phyloP scores from a whole-genome alignment of 2,888 invertebrate genomes.

The Acleris emargana region DNA sequence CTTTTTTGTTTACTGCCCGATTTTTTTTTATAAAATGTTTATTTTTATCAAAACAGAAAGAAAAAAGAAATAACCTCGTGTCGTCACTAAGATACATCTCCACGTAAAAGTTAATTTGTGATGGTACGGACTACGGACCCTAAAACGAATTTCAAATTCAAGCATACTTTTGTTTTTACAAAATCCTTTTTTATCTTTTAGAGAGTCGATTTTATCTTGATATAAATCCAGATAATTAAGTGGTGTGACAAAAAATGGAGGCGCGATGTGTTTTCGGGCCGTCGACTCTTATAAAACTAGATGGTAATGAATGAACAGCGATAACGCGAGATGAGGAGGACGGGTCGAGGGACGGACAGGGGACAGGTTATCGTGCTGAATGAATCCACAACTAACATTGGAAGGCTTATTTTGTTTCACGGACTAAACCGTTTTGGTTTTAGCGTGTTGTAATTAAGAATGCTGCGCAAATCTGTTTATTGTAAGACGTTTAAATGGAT shows the following conservation, averaged over 20 bases:
- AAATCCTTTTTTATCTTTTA: constrained; percentile 54
- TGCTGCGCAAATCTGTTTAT: too few species aligned
- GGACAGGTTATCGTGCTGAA: constrained; percentile 72
- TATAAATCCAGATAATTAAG: constrained; percentile 82
- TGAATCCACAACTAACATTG: constrained; percentile 51
- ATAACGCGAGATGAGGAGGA: constrained; percentile 76
- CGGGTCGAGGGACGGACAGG: constrained; percentile 47
- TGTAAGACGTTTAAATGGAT: too few species aligned
- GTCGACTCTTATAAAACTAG: constrained; percentile 81
- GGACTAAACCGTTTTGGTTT: too few species aligned
- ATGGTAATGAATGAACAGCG: constrained; percentile 82
- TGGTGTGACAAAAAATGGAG: constrained; percentile 82
- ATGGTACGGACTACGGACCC: constrained; percentile 39
- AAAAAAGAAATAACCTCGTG: not conserved
- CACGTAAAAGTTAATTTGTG: constrained; percentile 16
- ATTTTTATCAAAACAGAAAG: too few species aligned
- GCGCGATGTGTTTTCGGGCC: constrained; percentile 79
- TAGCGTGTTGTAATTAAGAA: too few species aligned
- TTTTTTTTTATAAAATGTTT: too few species aligned
- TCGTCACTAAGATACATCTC: constrained; percentile 17
- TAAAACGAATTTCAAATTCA: constrained; percentile 47
- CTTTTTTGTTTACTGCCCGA: too few species aligned
- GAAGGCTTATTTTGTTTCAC: not conserved
- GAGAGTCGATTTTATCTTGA: constrained; percentile 71
- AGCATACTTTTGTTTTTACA: constrained; percentile 45